Percentiles rank a stretch among this genome's conserved stretches.
Evolutionary conservation across 2,113 vertebrate species (phyloP).

Genomic region (Lophius piscatorius): DNA sequence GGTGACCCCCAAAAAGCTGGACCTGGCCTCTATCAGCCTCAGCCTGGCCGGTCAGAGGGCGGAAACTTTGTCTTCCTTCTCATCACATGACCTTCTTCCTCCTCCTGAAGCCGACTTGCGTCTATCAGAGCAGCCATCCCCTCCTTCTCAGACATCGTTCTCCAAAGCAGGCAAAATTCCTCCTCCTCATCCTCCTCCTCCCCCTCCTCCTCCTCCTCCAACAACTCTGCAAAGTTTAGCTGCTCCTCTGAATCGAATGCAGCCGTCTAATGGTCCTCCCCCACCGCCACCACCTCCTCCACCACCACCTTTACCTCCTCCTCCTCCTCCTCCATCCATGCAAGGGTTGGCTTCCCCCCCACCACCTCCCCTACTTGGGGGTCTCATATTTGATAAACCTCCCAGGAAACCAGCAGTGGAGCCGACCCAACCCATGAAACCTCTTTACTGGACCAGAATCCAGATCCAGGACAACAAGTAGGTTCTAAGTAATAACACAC

Average conservation of each 20-base stretch:
- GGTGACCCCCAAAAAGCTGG: constrained; percentile 85
- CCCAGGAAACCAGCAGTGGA: constrained; percentile 88
- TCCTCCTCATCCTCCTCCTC: constrained; percentile 35
- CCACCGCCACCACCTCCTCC: constrained; percentile 58
- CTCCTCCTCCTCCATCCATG: constrained; percentile 68
- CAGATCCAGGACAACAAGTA: constrained; percentile 91
- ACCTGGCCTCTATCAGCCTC: constrained; percentile 82
- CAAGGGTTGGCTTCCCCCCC: constrained; percentile 69
- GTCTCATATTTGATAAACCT: constrained; percentile 70
- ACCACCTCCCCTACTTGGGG: constrained; percentile 56
- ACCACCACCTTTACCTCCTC: constrained; percentile 37
- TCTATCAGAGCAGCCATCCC: constrained; percentile 34
- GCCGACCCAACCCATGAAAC: constrained; percentile 92
- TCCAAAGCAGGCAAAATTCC: constrained; percentile 15
- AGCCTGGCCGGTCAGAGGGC: constrained; percentile 73
- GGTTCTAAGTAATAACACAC: constrained; percentile 16
- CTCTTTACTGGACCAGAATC: constrained; percentile 96
- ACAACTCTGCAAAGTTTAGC: constrained; percentile 4
- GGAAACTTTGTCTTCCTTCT: constrained; percentile 54
- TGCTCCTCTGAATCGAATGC: too few species aligned
- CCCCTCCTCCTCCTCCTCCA: constrained; percentile 5
- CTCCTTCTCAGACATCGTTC: constrained; percentile 27
- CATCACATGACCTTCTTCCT: neutral
- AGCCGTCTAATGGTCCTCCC: too few species aligned
- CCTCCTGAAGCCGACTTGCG: constrained; percentile 36